Base-by-base conservation (phyloP, 2,888 invertebrate genomes). In the Andrena marginata region DNA sequence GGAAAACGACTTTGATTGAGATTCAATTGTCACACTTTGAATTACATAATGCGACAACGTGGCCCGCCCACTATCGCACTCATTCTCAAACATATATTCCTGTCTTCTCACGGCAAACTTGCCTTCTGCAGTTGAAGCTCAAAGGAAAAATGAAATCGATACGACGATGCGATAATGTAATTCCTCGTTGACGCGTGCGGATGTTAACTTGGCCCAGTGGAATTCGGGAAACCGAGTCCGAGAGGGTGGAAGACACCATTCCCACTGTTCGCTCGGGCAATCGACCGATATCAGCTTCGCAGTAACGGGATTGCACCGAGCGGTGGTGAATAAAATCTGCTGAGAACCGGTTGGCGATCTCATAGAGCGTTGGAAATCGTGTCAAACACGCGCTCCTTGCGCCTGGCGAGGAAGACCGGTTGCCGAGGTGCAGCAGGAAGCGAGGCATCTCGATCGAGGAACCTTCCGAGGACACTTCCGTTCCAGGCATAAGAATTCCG, bases 381-480 rank as follows among this genome's bases (percentile, higher is more conserved):
- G 48, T 74, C 69, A 68, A 29, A 16, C 29, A 13, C 10, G 56
- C 56, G 26, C 23, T 56, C 23, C 5, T 8, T 13, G 7, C 20
- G 60, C 16, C 33, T n/a, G 13, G 48, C 2, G n/a, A 54, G 62
- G 56, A 54, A 67, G 60, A 71, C 71, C 33, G 54, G 70, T 71
- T 54, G n/a, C 20, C 33, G 29, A 56, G 51, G 10, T 42, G 31
- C 31, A 68, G 0, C 60, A 29, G 35, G 26, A 54, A 65, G 42
- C n/a, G 16, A 13, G 33, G 20, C n/a, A 5, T 5, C 13, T 54
- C 13, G 59, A 33, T 23, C n/a, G 31, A 2, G 54, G n/a, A 65
- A 54, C 60, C 69, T 73, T 33, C 3, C 69, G 70, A 74, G 62
- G 81, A 67, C 80, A 49, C 42, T 71, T 70, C 65, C 48, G 51